Conservation (phyloP, 2,888 invertebrate genomes). For the Microctonus brassicae region DNA sequence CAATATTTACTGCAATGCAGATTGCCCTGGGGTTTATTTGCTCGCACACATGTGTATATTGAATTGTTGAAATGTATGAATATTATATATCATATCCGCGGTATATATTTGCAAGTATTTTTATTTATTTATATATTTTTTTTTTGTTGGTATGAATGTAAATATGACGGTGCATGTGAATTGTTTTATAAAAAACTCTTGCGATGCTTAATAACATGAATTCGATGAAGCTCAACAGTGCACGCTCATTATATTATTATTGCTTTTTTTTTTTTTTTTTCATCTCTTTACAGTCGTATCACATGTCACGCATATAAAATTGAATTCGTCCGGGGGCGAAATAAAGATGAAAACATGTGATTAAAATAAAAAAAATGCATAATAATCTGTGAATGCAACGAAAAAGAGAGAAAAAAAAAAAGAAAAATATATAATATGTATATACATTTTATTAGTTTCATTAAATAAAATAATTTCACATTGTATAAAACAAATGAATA, state of each 20-base stretch:
- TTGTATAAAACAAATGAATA: no score
- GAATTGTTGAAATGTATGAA: neutral
- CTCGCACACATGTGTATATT: neutral
- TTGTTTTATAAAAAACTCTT: neutral
- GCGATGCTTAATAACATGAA: constrained; percentile 12
- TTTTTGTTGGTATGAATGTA: neutral
- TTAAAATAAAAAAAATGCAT: neutral
- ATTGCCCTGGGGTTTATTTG: neutral
- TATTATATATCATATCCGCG: neutral
- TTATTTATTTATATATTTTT: constrained; percentile 2
- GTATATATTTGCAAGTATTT: no score
- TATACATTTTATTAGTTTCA: no score
- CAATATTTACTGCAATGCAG: neutral
- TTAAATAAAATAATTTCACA: no score
- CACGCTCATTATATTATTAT: neutral
- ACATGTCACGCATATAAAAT: constrained; percentile 20
- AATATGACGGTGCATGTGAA: constrained; percentile 12
- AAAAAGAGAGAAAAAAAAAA: no score
- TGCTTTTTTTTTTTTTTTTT: constrained; percentile 9
- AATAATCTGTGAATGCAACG: no score
- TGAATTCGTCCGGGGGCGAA: neutral
- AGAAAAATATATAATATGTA: no score
- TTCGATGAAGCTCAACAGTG: constrained; percentile 1
- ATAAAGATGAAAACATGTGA: neutral
- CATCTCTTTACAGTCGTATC: constrained; percentile 2